Conservation (phyloP, 2,113 vertebrate species). For the Proterorhinus semilunaris region DNA sequence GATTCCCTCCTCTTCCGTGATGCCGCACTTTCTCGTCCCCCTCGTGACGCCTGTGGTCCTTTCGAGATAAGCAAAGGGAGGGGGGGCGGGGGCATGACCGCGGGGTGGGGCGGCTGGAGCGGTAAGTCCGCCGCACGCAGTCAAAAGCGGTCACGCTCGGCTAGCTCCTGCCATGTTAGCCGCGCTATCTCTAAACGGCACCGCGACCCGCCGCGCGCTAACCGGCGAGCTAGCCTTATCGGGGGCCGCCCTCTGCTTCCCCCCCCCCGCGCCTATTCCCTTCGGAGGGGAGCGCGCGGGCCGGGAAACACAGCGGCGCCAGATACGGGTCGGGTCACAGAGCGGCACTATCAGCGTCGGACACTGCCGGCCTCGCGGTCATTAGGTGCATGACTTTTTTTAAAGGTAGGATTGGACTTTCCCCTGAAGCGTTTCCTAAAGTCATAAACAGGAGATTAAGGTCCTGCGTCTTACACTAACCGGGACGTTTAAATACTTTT, state of each 20-base stretch:
- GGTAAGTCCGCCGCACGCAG: constrained; percentile 34
- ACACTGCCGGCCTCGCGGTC: constrained; percentile 51
- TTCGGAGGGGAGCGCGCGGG: background rate
- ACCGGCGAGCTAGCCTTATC: constrained; percentile 61
- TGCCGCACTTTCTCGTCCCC: background rate
- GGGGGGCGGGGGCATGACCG: constrained; percentile 47
- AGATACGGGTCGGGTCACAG: constrained; percentile 55
- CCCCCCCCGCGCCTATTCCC: constrained; percentile 30
- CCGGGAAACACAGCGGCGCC: constrained; percentile 22
- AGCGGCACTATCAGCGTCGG: constrained; percentile 67
- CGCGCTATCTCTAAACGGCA: constrained; percentile 60
- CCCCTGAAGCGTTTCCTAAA: constrained; percentile 27
- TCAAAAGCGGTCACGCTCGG: constrained; percentile 52
- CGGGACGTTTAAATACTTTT: too few relatives aligned
- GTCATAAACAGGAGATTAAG: constrained; percentile 38
- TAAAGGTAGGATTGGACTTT: background rate
- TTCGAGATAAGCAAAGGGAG: constrained; percentile 44
- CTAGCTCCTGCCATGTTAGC: constrained; percentile 58
- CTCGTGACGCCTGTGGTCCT: constrained; percentile 31
- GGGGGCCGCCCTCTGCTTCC: constrained; percentile 26
- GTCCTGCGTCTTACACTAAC: too few relatives aligned
- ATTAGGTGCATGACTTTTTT: constrained; percentile 43
- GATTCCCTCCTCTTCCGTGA: background rate
- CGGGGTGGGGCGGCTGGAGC: constrained; percentile 27
- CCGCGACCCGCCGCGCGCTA: constrained; percentile 55